Conservation (phyloP, 2,113 vertebrate species). For the Vulpes ferrilata region DNA sequence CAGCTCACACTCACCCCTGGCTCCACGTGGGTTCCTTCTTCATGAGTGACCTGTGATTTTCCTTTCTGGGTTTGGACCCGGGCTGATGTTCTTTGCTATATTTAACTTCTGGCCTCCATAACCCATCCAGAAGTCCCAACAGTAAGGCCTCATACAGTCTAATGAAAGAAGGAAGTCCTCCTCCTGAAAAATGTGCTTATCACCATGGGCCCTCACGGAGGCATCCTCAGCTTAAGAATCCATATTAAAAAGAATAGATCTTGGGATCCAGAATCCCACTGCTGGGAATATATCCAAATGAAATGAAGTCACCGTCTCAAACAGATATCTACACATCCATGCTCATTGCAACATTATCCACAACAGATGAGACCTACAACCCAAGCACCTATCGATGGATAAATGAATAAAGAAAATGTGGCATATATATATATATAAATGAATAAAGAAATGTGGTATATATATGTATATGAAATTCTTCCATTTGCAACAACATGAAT, state of each 20-base stretch:
- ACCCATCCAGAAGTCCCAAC: neutral
- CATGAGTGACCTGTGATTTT: too few relatives aligned
- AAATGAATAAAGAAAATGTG: neutral
- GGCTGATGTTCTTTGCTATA: neutral
- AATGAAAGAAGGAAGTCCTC: neutral
- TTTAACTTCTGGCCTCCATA: neutral
- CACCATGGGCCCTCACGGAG: accelerated
- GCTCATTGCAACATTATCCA: neutral
- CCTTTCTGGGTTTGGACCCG: neutral
- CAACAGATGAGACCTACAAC: accelerated
- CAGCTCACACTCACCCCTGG: accelerated
- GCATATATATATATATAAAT: too few relatives aligned
- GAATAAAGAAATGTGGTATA: neutral
- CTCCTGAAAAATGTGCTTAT: too few relatives aligned
- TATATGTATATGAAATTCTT: neutral
- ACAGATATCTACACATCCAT: neutral
- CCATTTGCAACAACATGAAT: accelerated
- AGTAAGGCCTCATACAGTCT: neutral
- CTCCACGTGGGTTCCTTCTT: too few relatives aligned
- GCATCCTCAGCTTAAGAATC: too few relatives aligned
- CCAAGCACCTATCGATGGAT: neutral
- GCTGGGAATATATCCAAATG: neutral
- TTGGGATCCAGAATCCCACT: neutral
- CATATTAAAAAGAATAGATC: neutral
- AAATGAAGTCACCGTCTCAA: neutral